Evolutionary conservation across 2,113 vertebrate species (phyloP).

Genomic region (Bos javanicus): DNA sequence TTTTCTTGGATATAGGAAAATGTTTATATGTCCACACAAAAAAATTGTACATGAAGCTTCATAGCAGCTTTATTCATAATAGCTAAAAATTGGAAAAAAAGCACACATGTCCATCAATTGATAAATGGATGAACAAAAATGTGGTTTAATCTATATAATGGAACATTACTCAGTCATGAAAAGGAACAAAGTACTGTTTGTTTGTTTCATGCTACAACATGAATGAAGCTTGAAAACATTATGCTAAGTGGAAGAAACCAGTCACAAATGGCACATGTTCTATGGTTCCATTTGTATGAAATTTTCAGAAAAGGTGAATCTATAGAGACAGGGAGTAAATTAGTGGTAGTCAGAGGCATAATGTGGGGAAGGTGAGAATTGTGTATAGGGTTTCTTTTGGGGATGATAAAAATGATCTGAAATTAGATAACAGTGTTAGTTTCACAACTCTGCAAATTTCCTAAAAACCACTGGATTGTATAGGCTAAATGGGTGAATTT

Average conservation of each 20-base stretch:
- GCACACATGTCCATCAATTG: neutral
- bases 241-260: neutral
- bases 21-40: neutral
- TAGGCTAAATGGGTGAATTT: neutral
- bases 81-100: neutral
- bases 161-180: neutral
- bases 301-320: neutral
- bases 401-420: neutral
- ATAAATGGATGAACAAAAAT: neutral
- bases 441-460: neutral
- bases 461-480: neutral
- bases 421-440: neutral
- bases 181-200: neutral
- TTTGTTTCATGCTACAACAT: neutral
- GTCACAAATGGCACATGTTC: neutral
- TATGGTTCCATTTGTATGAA: neutral
- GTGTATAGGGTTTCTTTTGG: neutral
- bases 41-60: slow-evolving; percentile 29
- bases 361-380: neutral
- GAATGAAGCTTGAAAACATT: neutral
- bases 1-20: neutral
- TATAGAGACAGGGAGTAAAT: neutral
- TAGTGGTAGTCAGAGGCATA: neutral
- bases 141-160: neutral
- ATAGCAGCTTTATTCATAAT: slow-evolving; percentile 14